A percentile compares a stretch with the other conserved stretches of the same genome.
These are phyloP conservation scores for Centruroides vittatus DNA, from an alignment of 1,140 invertebrate genomes.

Conservation along the genomic window DNA sequence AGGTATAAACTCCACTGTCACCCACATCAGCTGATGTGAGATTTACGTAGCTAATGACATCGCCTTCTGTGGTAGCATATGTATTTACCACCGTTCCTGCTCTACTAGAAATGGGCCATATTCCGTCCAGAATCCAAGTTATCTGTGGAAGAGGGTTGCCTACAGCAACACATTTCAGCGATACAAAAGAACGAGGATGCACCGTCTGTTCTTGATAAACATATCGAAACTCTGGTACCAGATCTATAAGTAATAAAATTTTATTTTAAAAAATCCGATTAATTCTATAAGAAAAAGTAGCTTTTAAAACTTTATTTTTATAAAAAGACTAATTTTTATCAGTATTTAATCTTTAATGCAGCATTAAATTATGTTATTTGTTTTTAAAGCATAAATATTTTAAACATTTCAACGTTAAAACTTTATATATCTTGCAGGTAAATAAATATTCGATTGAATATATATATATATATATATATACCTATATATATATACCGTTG, in stretches of 20 bases:
- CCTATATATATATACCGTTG: too few relatives aligned
- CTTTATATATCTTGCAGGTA: too few relatives aligned
- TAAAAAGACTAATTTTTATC: too few relatives aligned
- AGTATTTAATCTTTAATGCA: too few relatives aligned
- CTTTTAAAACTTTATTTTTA: too few relatives aligned
- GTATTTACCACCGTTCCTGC: constrained; percentile 11
- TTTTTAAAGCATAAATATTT: too few relatives aligned
- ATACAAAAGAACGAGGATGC: constrained; percentile 66
- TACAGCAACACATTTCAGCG: constrained; percentile 62
- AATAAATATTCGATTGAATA: too few relatives aligned
- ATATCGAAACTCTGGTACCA: constrained; percentile 57
- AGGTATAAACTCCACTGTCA: constrained; percentile 30
- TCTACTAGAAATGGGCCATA: constrained; percentile 12
- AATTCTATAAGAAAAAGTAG: too few relatives aligned
- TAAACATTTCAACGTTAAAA: too few relatives aligned
- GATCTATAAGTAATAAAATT: constrained; percentile 20
- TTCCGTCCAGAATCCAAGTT: constrained; percentile 74
- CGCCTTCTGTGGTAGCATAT: constrained; percentile 28
- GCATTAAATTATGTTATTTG: too few relatives aligned
- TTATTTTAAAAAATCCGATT: too few relatives aligned
- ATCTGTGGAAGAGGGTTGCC: constrained; percentile 89
- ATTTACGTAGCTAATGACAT: constrained; percentile 75
- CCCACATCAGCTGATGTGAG: constrained; percentile 67
- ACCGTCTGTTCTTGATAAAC: constrained; percentile 73
- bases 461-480: too few relatives aligned